Base-by-base conservation (phyloP, 2,888 invertebrate species). In the Scaptomyza flava region DNA sequence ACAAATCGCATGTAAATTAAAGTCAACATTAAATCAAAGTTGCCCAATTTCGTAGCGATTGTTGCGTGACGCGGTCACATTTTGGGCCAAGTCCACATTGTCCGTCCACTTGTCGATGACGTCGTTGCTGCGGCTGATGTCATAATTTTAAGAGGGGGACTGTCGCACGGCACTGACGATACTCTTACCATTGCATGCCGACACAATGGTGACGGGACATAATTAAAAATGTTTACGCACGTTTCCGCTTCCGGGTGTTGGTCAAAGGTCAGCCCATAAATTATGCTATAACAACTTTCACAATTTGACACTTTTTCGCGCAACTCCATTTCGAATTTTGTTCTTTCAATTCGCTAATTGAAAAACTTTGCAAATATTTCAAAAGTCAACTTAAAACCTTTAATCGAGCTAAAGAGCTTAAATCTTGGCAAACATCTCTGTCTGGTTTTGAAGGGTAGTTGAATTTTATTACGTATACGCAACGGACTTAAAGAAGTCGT, bases 141-240 rank as follows among this genome's bases (percentile, higher is more conserved):
- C 82, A 82, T 83, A 76, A 85, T 81, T 76, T 41, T 41, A 46
- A 2, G 50, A 14, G 41, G 20, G 6, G 11, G 14, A 14, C 3
- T 20, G 5, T 12, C 23, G 31, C 27, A 8, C 9, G 34, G 6
- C 11, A 4, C 31, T 50, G 50, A 20, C 17, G 12, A 31, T n/a
- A 30, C 38, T 50, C 31, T 38, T 38, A 47, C 17, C 2, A 17
- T 36, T 41, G 54, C 46, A 41, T 33, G 33, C 48, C 54, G 41
- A 58, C 47, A 45, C 30, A n/a, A 11, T 17, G 17, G 60, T 59
- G 33, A 27, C 56, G 30, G 72, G 63, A 75, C 76, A 77, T 72
- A 81, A 83, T 81, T 83, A 83, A 86, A 79, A 68, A 57, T 75
- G 71, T 81, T 83, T 73, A 83, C 84, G 77, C 87, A 79, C 79